A percentile compares a stretch with the other conserved stretches of the same genome.
These are phyloP conservation scores for Lepidocyrtoides sp. DNA, from an alignment of 2,888 invertebrate species.

Conservation along the genomic window DNA sequence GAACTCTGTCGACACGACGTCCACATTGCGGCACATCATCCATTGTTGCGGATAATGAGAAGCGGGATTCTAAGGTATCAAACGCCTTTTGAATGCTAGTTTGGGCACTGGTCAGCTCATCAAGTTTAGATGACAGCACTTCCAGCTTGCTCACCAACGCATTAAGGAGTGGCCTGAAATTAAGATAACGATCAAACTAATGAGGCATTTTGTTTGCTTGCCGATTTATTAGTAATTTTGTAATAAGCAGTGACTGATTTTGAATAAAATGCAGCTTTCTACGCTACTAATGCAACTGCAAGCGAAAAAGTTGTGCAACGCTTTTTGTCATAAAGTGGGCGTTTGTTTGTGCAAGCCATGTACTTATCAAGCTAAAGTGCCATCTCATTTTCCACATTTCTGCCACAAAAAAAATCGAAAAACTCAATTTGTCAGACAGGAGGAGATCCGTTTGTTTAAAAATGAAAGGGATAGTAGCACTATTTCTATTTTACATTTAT, in stretches of 20 bases:
- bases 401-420: constrained; percentile 8
- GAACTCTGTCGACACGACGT: constrained; percentile 84
- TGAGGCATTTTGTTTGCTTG: background rate
- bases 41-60: constrained; percentile 79
- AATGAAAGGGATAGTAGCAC: background rate
- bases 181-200: background rate
- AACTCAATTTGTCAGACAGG: constrained; percentile 19
- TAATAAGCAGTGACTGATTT: background rate
- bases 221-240: background rate
- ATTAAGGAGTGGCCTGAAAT: constrained; percentile 83
- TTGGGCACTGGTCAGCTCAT: constrained; percentile 81
- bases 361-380: background rate
- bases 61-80: constrained; percentile 83
- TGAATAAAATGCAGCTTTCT: background rate
- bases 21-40: constrained; percentile 85
- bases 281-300: background rate
- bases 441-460: background rate
- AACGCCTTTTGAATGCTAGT: constrained; percentile 84
- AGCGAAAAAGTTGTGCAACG: background rate
- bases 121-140: constrained; percentile 82
- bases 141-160: constrained; percentile 84
- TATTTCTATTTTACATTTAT: background rate
- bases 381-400: constrained; percentile 2
- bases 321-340: background rate
- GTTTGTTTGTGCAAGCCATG: background rate